phyloP scores from a whole-genome alignment of 2,888 invertebrate genomes.

The Zhengitettix transpicula region DNA sequence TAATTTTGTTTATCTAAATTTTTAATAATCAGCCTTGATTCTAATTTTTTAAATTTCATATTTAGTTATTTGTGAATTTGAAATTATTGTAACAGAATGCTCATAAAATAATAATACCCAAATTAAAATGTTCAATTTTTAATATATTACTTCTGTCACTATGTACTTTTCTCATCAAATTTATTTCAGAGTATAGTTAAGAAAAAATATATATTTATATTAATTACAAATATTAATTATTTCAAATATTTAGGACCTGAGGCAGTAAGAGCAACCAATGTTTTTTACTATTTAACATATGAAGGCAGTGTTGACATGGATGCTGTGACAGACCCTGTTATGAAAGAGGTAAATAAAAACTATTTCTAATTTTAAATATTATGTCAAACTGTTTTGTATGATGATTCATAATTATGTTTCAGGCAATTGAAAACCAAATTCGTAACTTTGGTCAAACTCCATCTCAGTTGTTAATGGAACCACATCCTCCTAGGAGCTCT shows the following conservation, averaged over 20 bases:
- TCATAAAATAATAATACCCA: no score
- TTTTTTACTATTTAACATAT: constrained; percentile 98
- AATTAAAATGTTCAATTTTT: no score
- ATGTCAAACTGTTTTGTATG: background rate
- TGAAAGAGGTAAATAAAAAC: constrained; percentile 48
- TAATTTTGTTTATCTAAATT: no score
- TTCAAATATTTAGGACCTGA: constrained; percentile 55
- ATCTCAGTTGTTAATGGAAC: constrained; percentile 91
- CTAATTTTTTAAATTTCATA: no score
- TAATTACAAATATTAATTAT: background rate
- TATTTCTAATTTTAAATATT: background rate
- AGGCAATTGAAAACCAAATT: constrained; percentile 88
- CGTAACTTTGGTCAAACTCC: constrained; percentile 98
- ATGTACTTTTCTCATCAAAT: no score
- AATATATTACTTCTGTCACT: no score
- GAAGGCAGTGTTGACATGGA: constrained; percentile 94
- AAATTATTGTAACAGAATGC: no score
- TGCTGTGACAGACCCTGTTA: constrained; percentile 72
- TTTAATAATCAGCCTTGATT: no score
- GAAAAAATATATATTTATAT: background rate
- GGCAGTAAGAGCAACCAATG: constrained; percentile 92
- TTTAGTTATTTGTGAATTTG: no score
- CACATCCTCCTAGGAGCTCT: constrained; percentile 92
- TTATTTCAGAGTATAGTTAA: no score
- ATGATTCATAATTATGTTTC: constrained; percentile 9